Percentiles rank a stretch among this genome's conserved stretches.
Evolutionary conservation across 1,140 invertebrate genomes (phyloP).

Genomic region (Dufourea novaeangliae): DNA sequence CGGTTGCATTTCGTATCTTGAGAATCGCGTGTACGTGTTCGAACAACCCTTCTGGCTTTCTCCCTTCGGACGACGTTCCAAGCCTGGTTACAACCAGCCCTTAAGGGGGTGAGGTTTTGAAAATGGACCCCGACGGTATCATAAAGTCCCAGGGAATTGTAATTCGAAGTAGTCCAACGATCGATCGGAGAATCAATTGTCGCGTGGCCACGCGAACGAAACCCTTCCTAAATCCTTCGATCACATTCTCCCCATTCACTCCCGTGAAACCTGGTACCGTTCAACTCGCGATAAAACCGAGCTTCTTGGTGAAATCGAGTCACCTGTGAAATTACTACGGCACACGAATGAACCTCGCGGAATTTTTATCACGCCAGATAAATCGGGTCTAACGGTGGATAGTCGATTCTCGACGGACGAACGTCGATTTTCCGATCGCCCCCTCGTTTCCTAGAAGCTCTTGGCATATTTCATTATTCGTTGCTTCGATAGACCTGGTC

Average conservation of each 20-base stretch:
- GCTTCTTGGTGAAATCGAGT: conserved; percentile 12
- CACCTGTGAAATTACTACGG: conserved; percentile 42
- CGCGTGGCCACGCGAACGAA: background rate
- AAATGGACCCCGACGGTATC: background rate
- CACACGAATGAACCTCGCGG: conserved; percentile 8
- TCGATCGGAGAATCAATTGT: conserved; percentile 33
- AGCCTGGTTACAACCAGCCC: no score
- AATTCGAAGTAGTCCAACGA: background rate
- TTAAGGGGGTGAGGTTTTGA: no score
- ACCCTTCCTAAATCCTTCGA: background rate
- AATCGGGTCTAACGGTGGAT: background rate
- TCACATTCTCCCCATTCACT: no score
- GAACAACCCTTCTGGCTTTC: background rate
- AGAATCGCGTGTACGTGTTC: conserved; percentile 20
- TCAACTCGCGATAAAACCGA: conserved; percentile 18
- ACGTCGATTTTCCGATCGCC: conserved; percentile 16
- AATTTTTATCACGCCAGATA: conserved; percentile 17
- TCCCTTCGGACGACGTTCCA: background rate
- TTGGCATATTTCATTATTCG: conserved; percentile 10
- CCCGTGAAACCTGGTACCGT: background rate
- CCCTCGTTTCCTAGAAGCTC: background rate
- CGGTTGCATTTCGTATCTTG: conserved; percentile 31
- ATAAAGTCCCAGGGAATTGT: background rate
- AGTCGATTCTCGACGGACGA: conserved; percentile 22
- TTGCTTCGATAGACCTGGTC: background rate